These are phyloP conservation scores for Frankliniella fusca DNA, from an alignment of 2,888 invertebrate genomes.

Conservation along the genomic window DNA sequence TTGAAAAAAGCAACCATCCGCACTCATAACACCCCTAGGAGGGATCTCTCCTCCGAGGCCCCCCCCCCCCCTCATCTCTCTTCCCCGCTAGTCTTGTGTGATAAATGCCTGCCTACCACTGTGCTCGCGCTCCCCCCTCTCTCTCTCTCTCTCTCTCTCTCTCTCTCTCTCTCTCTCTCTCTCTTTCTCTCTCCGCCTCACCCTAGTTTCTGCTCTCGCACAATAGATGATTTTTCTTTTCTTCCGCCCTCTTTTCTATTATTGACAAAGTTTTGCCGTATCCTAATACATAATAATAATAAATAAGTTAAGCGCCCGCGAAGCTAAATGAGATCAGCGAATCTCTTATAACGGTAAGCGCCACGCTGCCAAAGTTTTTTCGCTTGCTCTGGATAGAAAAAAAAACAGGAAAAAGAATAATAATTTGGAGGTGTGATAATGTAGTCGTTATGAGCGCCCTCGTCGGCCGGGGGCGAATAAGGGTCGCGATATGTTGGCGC, in stretches of 20 bases:
- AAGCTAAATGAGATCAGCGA: too few relatives aligned
- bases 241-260: not conserved
- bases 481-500: too few relatives aligned
- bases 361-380: too few relatives aligned
- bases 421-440: too few relatives aligned
- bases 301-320: too few relatives aligned
- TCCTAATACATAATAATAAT: too few relatives aligned
- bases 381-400: too few relatives aligned
- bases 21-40: slow-evolving; percentile 28
- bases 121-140: not conserved
- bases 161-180: slow-evolving; percentile 32
- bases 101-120: slow-evolving; percentile 31
- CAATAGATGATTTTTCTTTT: not conserved
- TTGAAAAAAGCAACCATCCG: slow-evolving; percentile 27
- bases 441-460: too few relatives aligned
- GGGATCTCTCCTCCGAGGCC: not conserved
- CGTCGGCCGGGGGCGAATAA: too few relatives aligned
- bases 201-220: not conserved
- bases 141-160: slow-evolving; percentile 17
- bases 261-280: too few relatives aligned
- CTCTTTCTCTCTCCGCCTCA: slow-evolving; percentile 13
- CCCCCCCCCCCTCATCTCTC: not conserved
- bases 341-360: too few relatives aligned
- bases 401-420: too few relatives aligned
- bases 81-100: not conserved